Conservation (phyloP, 2,113 vertebrate genomes). For the Clarias gariepinus region DNA sequence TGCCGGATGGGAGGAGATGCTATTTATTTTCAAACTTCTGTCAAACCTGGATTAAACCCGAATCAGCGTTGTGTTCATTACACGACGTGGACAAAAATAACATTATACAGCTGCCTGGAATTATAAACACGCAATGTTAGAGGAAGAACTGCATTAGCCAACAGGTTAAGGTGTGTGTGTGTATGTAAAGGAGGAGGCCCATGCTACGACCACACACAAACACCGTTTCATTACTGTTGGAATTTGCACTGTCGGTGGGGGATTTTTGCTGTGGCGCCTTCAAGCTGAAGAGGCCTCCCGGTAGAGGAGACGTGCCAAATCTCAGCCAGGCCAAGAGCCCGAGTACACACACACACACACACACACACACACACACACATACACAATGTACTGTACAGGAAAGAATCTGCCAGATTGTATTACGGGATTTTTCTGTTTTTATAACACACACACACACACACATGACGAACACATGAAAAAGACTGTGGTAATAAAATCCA, state of each 20-base stretch:
- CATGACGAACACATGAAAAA: not conserved
- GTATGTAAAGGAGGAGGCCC: not conserved
- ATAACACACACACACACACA: not conserved
- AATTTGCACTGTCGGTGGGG: constrained; percentile 20
- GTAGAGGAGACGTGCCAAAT: constrained; percentile 30
- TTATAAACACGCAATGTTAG: not conserved
- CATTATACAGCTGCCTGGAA: not conserved
- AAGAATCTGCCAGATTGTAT: not conserved
- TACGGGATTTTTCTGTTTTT: not conserved
- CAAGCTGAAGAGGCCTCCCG: constrained; percentile 33
- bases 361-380: not conserved
- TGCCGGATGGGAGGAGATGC: not conserved
- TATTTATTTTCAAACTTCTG: not conserved
- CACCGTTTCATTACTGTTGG: constrained; percentile 29
- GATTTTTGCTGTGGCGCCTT: constrained; percentile 30
- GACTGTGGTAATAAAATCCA: not conserved
- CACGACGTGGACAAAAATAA: not conserved
- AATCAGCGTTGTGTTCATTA: not conserved
- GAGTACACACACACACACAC: constrained; percentile 7
- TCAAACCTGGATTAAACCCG: constrained; percentile 8
- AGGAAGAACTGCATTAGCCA: not conserved
- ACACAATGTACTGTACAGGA: not conserved
- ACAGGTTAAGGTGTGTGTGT: not conserved
- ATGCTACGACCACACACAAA: not conserved
- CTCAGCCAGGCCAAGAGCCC: constrained; percentile 34